Conservation (phyloP, 2,888 invertebrate species). For the Cephus sareptanus region DNA sequence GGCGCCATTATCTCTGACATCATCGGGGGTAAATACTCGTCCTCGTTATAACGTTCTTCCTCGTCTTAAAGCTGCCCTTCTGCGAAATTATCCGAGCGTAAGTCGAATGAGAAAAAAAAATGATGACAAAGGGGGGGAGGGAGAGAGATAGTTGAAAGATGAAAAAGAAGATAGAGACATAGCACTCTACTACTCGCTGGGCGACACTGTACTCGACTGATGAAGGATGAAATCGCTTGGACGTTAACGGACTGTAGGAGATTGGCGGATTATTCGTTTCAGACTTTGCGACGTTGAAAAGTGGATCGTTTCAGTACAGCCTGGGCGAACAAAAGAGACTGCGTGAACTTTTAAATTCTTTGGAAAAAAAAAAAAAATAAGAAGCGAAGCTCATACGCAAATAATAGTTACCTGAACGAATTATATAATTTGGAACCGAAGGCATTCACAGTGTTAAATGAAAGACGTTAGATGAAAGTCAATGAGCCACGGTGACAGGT, state of each 20-base stretch:
- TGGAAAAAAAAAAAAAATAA: not conserved
- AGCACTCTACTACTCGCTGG: not conserved
- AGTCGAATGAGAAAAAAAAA: not conserved
- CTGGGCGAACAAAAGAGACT: not conserved
- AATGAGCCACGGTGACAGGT: not conserved
- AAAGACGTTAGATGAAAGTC: not conserved
- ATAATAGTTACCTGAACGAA: not conserved
- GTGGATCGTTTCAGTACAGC: not conserved
- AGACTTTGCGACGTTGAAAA: not conserved
- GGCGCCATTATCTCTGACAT: constrained; percentile 38
- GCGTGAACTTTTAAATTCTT: not conserved
- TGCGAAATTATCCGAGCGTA: not conserved
- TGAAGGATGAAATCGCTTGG: not conserved
- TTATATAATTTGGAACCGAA: not conserved
- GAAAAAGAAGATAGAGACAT: not conserved
- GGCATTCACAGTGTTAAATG: not conserved
- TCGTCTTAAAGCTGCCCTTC: constrained; percentile 23
- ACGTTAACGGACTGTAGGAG: not conserved
- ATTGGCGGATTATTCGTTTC: not conserved
- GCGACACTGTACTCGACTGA: not conserved
- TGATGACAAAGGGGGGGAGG: not conserved
- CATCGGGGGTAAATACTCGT: constrained; percentile 43
- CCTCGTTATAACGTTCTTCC: constrained; percentile 6
- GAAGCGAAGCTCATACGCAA: not conserved
- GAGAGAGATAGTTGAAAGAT: not conserved